Evolutionary conservation across 2,797 vertebrate species (phyloP), one percentile per base, ranked within the genome.

Genomic region (Bradypus variegatus): DNA sequence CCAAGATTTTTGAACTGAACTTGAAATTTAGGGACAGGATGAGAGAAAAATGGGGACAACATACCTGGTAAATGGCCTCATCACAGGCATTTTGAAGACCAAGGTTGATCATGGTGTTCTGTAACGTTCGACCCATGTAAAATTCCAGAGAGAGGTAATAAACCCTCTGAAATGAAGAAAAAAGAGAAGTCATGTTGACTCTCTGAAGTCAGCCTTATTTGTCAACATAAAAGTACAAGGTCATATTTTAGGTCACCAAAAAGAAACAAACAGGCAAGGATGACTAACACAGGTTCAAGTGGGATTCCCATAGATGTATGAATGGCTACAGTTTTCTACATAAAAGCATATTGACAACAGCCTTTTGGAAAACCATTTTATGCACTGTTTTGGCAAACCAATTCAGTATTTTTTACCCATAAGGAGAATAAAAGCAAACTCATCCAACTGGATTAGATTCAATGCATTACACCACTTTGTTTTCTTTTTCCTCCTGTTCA

Each of bases 21-120:
- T 41, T 83, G 82, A 89, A 80, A 83, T 82, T 79, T 90, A 48
- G 73, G 60, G 60, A 78, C 50, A 84, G 27, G 81, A 23, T 55
- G 16, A 86, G 50, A 91, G 78, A 67, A 81, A 58, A 48, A 55
- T 0, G 6, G 50, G 75, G 45, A 81, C 5, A 8, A 45, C 36
- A 90, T 96, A 99, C 99, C 98, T 99, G 99, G 96, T 99, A 99
- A 95, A 99, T 97, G n/a, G 99, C 98, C 93, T 99, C 99, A 0
- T 99, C 99, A 2, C 99, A 99, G 92, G 99, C 98, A 0, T 99
- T 99, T 97, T 99, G 99, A 96, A 99, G 97, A 16, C 99, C 99
- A 84, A 99, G 97, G 97, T 99, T 99, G 92, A 99, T 98, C 99
- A 99, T 99, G 6, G 99, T 99, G 97, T 99, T 99, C 94, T 99